phyloP scores from a whole-genome alignment of 23 tunicate species.

The Ascidia mentula region DNA sequence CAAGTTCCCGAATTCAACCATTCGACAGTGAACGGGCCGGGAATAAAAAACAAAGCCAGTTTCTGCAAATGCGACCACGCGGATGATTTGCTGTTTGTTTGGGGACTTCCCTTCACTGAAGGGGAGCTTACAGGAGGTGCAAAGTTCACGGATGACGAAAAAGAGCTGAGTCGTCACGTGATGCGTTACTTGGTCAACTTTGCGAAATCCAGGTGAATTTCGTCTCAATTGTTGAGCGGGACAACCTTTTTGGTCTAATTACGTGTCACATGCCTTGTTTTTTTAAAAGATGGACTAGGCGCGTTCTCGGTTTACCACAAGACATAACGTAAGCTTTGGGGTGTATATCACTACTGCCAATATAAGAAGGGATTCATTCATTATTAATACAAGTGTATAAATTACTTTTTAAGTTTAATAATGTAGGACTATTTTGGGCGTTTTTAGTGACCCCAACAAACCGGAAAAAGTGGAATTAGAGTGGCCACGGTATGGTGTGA shows the following conservation, averaged over 20 bases:
- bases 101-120: conserved; percentile 78
- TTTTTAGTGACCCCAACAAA: conserved; percentile 31
- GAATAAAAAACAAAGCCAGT: conserved; percentile 59
- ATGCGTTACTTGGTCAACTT: conserved; percentile 83
- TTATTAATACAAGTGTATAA: no score
- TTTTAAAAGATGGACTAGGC: no score
- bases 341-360: no score
- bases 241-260: no score
- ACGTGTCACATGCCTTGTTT: no score
- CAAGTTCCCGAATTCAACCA: conserved; percentile 68
- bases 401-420: no score
- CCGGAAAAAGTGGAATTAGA: conserved; percentile 23
- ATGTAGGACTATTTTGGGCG: no score
- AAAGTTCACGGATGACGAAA: conserved; percentile 74
- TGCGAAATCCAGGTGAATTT: conserved; percentile 70
- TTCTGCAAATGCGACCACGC: conserved; percentile 84
- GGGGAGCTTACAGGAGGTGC: conserved; percentile 70
- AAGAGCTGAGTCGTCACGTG: conserved; percentile 52
- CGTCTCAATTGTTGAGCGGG: no score
- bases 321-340: no score
- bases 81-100: conserved; percentile 62
- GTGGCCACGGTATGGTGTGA: conserved; percentile 24
- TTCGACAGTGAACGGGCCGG: conserved; percentile 64
- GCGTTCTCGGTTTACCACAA: no score
- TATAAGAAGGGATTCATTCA: no score